phyloP scores from a whole-genome alignment of 2,888 invertebrate species.

The Mechanitis messenoides region DNA sequence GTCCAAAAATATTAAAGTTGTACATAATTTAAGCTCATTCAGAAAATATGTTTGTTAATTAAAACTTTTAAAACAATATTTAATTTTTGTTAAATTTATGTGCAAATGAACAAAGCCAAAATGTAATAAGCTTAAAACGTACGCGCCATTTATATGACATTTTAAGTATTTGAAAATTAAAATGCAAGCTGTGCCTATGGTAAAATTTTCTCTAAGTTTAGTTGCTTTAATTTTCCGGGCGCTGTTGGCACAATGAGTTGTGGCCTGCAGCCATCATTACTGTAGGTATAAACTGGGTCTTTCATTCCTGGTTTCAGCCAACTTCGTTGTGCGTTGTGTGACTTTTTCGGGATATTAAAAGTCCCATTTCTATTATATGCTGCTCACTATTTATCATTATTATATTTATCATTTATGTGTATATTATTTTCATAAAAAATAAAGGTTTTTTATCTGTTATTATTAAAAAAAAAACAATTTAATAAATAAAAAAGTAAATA shows the following conservation, averaged over 20 bases:
- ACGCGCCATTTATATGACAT: conserved; percentile 15
- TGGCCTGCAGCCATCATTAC: conserved; percentile 61
- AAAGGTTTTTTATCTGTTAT: not conserved
- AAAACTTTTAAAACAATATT: conserved; percentile 5
- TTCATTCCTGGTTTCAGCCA: conserved; percentile 39
- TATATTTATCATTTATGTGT: not conserved
- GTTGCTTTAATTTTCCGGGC: conserved; percentile 66
- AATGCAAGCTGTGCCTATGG: conserved; percentile 25
- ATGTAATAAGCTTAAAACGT: not conserved
- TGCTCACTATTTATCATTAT: not conserved
- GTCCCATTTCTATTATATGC: conserved; percentile 23
- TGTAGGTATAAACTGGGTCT: conserved; percentile 44
- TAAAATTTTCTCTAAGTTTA: conserved; percentile 44
- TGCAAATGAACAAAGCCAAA: not conserved
- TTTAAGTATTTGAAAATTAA: conserved; percentile 29
- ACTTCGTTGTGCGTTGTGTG: conserved; percentile 39
- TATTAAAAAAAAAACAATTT: not conserved
- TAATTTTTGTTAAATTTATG: not conserved
- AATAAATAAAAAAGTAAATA: too few relatives aligned
- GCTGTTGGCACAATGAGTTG: conserved; percentile 51
- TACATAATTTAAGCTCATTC: too few relatives aligned
- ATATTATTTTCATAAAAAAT: not conserved
- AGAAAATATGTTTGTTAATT: too few relatives aligned
- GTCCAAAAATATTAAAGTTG: too few relatives aligned
- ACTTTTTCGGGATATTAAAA: conserved; percentile 35